Percentiles rank a stretch among this genome's conserved stretches.
phyloP scores from a whole-genome alignment of 2,113 vertebrate species.

The Dunckerocampus dactyliophorus region DNA sequence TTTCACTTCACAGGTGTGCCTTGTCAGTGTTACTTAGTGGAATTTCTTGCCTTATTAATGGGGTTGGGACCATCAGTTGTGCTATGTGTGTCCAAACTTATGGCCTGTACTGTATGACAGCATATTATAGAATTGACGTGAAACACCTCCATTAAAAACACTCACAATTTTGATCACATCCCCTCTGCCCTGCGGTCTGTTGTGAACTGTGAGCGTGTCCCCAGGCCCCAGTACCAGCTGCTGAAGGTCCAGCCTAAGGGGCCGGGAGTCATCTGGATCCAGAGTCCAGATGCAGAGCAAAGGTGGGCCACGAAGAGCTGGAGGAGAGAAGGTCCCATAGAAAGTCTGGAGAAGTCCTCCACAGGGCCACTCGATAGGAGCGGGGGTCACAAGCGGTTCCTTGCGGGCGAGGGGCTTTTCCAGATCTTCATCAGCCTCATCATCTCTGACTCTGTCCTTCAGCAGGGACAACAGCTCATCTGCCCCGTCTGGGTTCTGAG shows the following conservation, averaged over 20 bases:
- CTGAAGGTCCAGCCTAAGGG: constrained; percentile 78
- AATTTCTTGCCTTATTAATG: no score
- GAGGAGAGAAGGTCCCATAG: constrained; percentile 82
- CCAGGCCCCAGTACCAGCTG: constrained; percentile 69
- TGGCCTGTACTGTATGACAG: no score
- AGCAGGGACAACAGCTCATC: constrained; percentile 14
- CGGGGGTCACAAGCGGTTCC: constrained; percentile 8
- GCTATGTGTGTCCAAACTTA: no score
- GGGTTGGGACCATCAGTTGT: no score
- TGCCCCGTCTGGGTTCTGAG: neutral
- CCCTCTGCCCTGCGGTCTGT: constrained; percentile 62
- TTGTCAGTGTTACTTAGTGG: no score
- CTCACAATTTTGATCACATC: constrained; percentile 70
- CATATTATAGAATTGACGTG: neutral
- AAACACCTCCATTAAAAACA: constrained; percentile 5
- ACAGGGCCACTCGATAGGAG: constrained; percentile 65
- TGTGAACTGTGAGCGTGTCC: constrained; percentile 76
- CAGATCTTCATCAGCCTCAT: neutral
- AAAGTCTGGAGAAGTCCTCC: constrained; percentile 79
- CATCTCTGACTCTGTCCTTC: constrained; percentile 7
- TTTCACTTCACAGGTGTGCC: no score
- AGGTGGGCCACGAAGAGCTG: constrained; percentile 38
- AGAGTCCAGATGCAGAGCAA: constrained; percentile 79
- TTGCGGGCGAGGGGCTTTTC: constrained; percentile 8
- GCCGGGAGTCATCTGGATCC: constrained; percentile 80